Evolutionary conservation across 2,113 vertebrate genomes (phyloP).

Genomic region (Alouatta palliata): DNA sequence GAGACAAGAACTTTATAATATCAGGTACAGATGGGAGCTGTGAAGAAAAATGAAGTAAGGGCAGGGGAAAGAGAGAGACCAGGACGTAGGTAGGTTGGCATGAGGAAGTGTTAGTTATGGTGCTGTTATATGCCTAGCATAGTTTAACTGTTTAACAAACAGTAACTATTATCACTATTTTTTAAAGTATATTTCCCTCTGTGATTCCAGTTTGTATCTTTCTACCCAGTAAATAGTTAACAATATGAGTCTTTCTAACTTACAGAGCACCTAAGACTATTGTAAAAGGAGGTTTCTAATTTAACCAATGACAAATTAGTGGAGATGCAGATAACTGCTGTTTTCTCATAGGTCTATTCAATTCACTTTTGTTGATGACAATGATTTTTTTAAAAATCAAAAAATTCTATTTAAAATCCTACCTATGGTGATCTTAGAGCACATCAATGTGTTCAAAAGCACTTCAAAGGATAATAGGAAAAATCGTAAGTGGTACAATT

Average conservation of each 20-base stretch:
- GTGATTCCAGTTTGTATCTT: background rate
- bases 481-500: background rate
- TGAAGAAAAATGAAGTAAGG: background rate
- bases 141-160: background rate
- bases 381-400: background rate
- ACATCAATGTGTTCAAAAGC: background rate
- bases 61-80: background rate
- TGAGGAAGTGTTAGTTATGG: background rate
- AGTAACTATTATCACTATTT: background rate
- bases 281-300: background rate
- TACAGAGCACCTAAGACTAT: background rate
- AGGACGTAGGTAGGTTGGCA: background rate
- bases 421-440: background rate
- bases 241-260: background rate
- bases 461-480: background rate
- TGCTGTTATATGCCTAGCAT: background rate
- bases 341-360: background rate
- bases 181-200: slow-evolving; percentile 33
- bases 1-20: background rate
- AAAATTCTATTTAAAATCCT: slow-evolving; percentile 1
- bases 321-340: background rate
- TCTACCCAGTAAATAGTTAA: background rate
- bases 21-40: background rate
- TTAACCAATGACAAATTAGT: background rate
- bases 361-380: background rate